phyloP scores from a whole-genome alignment of 2,797 vertebrate species.

The Falco concolor region DNA sequence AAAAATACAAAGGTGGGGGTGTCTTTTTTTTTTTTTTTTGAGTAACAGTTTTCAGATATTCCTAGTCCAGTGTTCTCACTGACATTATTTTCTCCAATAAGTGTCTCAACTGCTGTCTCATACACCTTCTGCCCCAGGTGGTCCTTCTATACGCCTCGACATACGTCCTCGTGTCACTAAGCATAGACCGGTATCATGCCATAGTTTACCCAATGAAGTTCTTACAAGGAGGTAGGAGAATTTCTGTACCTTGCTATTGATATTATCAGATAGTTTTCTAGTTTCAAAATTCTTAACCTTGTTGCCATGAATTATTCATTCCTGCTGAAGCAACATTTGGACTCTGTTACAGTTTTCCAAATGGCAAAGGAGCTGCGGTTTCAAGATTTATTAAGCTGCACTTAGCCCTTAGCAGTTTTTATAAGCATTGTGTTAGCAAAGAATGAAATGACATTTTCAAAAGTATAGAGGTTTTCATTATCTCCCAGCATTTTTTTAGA shows the following conservation, averaged over 20 bases:
- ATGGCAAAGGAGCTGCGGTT: neutral
- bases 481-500: neutral
- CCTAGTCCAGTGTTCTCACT: neutral
- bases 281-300: neutral
- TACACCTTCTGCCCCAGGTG: slow-evolving; percentile 60
- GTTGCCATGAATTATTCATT: slow-evolving; percentile 25
- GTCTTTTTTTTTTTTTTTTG: rapidly evolving
- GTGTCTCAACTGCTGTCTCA: neutral
- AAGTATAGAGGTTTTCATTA: neutral
- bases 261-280: neutral
- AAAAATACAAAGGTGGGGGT: neutral
- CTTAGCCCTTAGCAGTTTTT: neutral
- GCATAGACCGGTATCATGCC: slow-evolving; percentile 78
- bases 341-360: neutral
- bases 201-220: slow-evolving; percentile 80
- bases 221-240: slow-evolving; percentile 76
- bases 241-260: neutral
- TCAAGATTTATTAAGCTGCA: neutral
- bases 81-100: neutral
- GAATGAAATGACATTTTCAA: slow-evolving; percentile 7
- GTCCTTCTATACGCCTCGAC: slow-evolving; percentile 79
- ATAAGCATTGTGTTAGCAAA: neutral
- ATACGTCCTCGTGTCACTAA: slow-evolving; percentile 76
- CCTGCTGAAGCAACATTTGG: neutral
- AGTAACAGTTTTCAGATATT: neutral